Evolutionary conservation across 2,888 invertebrate species (phyloP).

Genomic region (Stictocephala bisonia): DNA sequence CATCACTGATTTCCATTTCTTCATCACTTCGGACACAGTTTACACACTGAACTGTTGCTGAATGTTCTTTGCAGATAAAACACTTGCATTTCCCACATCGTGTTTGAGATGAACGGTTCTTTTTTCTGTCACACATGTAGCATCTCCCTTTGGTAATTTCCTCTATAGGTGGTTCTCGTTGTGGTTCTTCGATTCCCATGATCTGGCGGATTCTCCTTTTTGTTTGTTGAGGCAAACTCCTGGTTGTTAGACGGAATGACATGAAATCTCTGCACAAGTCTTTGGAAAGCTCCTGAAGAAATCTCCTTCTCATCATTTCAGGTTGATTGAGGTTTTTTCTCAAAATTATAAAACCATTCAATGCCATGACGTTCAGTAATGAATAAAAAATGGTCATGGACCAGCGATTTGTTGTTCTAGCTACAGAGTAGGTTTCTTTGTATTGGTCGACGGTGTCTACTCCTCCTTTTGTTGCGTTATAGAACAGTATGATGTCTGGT

Average conservation of each 20-base stretch:
- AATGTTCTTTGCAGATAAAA: no score
- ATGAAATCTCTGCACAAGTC: conserved; percentile 20
- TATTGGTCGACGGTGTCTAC: conserved; percentile 22
- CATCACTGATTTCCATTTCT: no score
- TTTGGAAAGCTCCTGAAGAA: not conserved
- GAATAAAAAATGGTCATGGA: conserved; percentile 11
- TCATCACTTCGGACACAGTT: no score
- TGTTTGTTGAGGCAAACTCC: not conserved
- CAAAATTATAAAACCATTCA: conserved; percentile 18
- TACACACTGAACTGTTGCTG: no score
- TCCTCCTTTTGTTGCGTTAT: conserved; percentile 25
- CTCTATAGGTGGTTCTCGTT: not conserved
- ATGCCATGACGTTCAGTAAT: not conserved
- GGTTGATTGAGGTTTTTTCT: conserved; percentile 8
- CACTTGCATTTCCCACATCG: no score
- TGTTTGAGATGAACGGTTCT: not conserved
- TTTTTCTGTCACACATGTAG: not conserved
- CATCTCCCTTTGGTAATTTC: not conserved
- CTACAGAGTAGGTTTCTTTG: not conserved
- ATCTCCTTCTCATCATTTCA: not conserved
- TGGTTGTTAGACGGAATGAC: not conserved
- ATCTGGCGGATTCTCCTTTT: not conserved
- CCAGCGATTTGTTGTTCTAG: conserved; percentile 21
- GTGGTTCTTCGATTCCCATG: not conserved
- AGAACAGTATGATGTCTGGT: conserved; percentile 21